Conservation (phyloP, 2,797 vertebrate genomes). For the Ara ararauna region DNA sequence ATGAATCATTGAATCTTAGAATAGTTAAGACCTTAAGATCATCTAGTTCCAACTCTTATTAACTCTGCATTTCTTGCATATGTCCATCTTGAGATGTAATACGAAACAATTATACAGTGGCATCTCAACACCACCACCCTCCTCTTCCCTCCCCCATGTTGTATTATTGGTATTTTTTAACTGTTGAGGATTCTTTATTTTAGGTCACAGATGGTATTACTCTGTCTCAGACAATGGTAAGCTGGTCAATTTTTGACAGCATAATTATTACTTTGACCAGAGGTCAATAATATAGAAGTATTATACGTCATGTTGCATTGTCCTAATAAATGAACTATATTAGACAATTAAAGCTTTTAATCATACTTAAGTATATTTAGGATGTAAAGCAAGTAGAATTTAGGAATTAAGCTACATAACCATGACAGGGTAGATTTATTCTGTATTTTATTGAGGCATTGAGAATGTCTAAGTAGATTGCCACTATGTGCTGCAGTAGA, state of each 20-base stretch:
- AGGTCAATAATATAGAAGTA: slow-evolving; percentile 29
- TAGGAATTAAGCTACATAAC: background rate
- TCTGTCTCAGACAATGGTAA: background rate
- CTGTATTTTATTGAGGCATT: background rate
- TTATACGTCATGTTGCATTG: background rate
- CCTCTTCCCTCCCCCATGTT: background rate
- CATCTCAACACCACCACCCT: background rate
- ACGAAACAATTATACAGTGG: background rate
- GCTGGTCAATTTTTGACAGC: slow-evolving; percentile 20
- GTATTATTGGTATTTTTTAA: background rate
- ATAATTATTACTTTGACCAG: background rate
- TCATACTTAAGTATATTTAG: background rate
- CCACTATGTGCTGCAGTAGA: background rate
- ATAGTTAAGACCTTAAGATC: background rate
- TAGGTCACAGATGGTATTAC: slow-evolving; percentile 2
- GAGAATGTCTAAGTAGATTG: background rate
- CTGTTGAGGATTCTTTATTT: background rate
- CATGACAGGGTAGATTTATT: background rate
- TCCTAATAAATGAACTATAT: slow-evolving; percentile 1
- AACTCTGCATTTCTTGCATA: background rate
- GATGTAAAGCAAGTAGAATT: background rate
- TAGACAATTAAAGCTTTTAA: background rate
- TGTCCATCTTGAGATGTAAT: background rate
- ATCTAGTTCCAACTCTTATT: background rate
- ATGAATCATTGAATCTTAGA: background rate